Evolutionary conservation across 2,113 vertebrate species (phyloP), one percentile per base, ranked within the genome.

Genomic region (Apeltes quadracus): DNA sequence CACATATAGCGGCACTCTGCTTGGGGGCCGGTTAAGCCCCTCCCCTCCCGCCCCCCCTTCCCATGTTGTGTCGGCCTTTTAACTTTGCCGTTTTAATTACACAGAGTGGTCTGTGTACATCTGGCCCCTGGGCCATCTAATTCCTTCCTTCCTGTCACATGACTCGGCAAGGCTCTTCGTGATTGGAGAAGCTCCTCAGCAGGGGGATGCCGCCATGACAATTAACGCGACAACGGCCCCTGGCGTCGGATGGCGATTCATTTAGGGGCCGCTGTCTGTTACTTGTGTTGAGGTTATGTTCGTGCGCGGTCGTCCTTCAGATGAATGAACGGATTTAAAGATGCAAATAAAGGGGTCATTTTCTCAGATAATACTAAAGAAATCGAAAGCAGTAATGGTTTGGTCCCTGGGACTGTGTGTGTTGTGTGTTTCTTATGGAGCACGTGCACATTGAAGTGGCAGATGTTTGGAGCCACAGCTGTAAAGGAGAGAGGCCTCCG

Each of bases 141-240:
- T 93, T 92, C 87, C 86, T 85, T 80, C 87, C 88, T 92, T 95
- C 91, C 91, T 72, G 91, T 91, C 92, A 87, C 84, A 88, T 93
- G 94, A 90, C 88, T 84, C 84, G 86, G 88, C 66, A 67, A 75
- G 84, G 78, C 86, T 90, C 88, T 84, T 85, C 87, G 86, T 93
- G 94, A 95, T 95, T 92, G 66, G 91, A 95, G 95, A 94, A 95
- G 93, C 94, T 91, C 92, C 92, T 93, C 92, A 88, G 92, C 79
- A 88, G 91, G 88, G 91, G 89, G 90, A 93, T 87, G 93, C 93
- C 92, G 87, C 89, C 88, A 88, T 91, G 83, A 39, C 93, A 87
- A 92, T 94, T 94, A 93, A 95, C 89, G 81, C 84, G 90, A 92
- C 89, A 82, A 89, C 65, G 69, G 74, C 68, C 69, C 43, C 41